phyloP scores from a whole-genome alignment of 2,888 invertebrate species.

The Meteorus colon region DNA sequence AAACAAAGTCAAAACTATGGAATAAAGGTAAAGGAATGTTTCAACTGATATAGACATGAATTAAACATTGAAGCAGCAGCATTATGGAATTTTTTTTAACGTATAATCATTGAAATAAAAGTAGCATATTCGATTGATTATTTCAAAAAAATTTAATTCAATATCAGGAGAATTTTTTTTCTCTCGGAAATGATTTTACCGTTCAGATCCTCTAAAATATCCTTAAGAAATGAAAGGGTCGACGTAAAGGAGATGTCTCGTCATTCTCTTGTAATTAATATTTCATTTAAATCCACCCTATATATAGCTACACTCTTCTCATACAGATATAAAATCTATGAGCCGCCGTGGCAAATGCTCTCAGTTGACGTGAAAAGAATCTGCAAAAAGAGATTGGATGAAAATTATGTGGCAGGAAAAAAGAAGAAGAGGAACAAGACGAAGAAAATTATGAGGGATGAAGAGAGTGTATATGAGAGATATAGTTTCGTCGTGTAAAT shows the following conservation, averaged over 20 bases:
- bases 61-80: no score
- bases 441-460: background rate
- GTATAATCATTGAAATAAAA: no score
- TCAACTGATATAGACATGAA: no score
- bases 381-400: background rate
- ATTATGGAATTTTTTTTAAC: no score
- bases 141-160: no score
- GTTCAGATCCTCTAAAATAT: background rate
- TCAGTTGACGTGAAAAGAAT: background rate
- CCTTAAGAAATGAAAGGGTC: background rate
- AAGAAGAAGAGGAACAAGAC: background rate
- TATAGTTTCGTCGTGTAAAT: slow-evolving; percentile 26
- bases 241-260: slow-evolving; percentile 24
- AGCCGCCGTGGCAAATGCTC: slow-evolving; percentile 3
- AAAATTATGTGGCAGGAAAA: background rate
- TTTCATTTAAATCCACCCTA: slow-evolving; percentile 23
- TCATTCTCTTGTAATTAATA: slow-evolving; percentile 32
- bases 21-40: no score
- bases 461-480: background rate
- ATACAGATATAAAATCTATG: background rate
- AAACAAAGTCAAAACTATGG: no score
- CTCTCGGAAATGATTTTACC: background rate
- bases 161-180: background rate
- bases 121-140: no score
- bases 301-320: background rate